phyloP scores from a whole-genome alignment of 2,797 vertebrate genomes.

The Anguilla pacifica region DNA sequence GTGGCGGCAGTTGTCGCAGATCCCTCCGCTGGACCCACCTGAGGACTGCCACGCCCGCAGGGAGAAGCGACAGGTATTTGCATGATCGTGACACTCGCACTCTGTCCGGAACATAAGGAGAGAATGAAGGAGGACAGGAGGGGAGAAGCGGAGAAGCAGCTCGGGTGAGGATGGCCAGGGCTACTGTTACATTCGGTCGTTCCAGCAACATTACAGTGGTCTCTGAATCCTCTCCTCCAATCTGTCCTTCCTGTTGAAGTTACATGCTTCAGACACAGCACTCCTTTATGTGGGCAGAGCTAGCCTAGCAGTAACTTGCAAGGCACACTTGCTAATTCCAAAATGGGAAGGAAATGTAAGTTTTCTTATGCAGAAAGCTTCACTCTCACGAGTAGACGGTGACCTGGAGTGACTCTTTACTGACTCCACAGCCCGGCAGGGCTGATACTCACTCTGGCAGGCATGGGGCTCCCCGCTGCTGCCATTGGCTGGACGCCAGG shows the following conservation, averaged over 20 bases:
- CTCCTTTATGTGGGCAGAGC: background rate
- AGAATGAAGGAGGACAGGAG: background rate
- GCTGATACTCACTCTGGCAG: conserved; percentile 80
- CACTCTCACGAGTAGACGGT: background rate
- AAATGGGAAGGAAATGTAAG: too few species aligned
- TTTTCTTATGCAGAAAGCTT: background rate
- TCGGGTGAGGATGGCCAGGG: background rate
- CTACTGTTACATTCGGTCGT: background rate
- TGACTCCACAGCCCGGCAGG: background rate
- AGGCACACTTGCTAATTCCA: too few species aligned
- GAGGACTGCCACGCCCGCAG: conserved; percentile 77
- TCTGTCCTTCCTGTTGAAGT: background rate
- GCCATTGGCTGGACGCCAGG: conserved; percentile 84
- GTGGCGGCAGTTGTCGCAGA: conserved; percentile 82
- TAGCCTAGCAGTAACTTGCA: background rate
- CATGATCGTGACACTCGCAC: conserved; percentile 84
- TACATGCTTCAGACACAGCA: background rate
- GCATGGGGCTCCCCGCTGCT: conserved; percentile 81
- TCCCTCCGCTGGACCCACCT: conserved; percentile 74
- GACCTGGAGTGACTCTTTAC: background rate
- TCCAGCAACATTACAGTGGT: background rate
- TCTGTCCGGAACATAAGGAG: conserved; percentile 57
- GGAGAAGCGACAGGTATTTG: conserved; percentile 84
- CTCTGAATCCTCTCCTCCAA: background rate
- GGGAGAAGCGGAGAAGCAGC: background rate